Evolutionary conservation across 23 tunicate species (phyloP).

Genomic region (Trididemnum clinides): DNA sequence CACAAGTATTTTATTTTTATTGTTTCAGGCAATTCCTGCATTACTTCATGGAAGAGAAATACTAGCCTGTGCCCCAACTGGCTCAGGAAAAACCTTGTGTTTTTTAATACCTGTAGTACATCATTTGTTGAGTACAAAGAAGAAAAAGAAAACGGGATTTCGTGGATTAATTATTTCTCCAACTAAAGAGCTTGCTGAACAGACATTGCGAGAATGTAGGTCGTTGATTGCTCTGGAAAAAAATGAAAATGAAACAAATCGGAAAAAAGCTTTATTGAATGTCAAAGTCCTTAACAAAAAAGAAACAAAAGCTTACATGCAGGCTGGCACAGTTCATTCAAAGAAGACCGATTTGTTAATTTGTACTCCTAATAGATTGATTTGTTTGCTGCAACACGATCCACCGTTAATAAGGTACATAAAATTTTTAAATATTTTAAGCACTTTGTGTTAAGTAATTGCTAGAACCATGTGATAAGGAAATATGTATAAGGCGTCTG

Average conservation of each 20-base stretch:
- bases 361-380: slow-evolving; percentile 78
- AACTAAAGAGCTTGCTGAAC: slow-evolving; percentile 86
- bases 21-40: slow-evolving; percentile 67
- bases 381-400: slow-evolving; percentile 58
- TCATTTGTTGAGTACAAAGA: slow-evolving; percentile 31
- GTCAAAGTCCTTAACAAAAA: slow-evolving; percentile 57
- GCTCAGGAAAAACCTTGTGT: slow-evolving; percentile 93
- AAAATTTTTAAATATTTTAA: not conserved
- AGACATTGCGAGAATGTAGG: slow-evolving; percentile 62
- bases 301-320: slow-evolving; percentile 35
- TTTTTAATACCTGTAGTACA: slow-evolving; percentile 80
- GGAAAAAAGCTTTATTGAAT: slow-evolving; percentile 17
- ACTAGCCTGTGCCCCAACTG: slow-evolving; percentile 96
- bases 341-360: slow-evolving; percentile 61
- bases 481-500: too few species aligned
- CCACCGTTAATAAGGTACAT: slow-evolving; percentile 61
- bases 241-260: not conserved
- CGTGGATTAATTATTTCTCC: slow-evolving; percentile 71
- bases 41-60: slow-evolving; percentile 85
- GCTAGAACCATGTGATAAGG: too few species aligned
- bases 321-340: slow-evolving; percentile 44
- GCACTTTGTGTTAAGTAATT: too few species aligned
- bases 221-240: slow-evolving; percentile 22
- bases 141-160: not conserved
- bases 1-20: not conserved